Conservation (phyloP, 2,888 invertebrate genomes). For the Dasysyrphus albostriatus region DNA sequence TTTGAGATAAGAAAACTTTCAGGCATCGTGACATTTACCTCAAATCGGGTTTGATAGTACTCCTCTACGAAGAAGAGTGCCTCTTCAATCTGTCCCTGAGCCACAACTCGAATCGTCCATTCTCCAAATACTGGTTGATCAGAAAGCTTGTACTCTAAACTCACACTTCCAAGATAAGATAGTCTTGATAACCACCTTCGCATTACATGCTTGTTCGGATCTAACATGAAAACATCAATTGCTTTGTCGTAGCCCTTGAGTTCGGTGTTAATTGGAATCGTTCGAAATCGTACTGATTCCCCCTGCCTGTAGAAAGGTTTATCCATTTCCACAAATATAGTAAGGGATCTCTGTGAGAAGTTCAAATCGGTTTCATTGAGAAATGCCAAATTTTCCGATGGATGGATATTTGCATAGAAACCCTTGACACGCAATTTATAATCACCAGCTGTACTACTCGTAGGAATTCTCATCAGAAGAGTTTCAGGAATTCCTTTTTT, state of each 20-base stretch:
- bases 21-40: conserved; percentile 96
- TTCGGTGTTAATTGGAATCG: conserved; percentile 95
- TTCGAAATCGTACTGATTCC: conserved; percentile 93
- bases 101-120: conserved; percentile 93
- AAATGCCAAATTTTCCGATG: conserved; percentile 92
- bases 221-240: conserved; percentile 94
- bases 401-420: conserved; percentile 84
- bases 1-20: conserved; percentile 94
- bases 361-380: conserved; percentile 91
- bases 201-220: conserved; percentile 93
- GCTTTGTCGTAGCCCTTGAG: conserved; percentile 94
- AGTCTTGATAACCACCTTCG: conserved; percentile 95
- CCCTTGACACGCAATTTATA: conserved; percentile 93
- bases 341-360: conserved; percentile 94
- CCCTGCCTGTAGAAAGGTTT: conserved; percentile 96
- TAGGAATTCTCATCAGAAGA: conserved; percentile 92
- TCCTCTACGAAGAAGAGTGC: conserved; percentile 93
- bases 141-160: conserved; percentile 92
- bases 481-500: conserved; percentile 93
- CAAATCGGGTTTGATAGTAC: conserved; percentile 95
- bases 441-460: conserved; percentile 90
- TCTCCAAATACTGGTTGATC: conserved; percentile 95
- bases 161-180: conserved; percentile 95
- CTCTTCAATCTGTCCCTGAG: conserved; percentile 93
- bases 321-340: conserved; percentile 95